Evolutionary conservation across 2,113 vertebrate species (phyloP).

Genomic region (Etheostoma spectabile): DNA sequence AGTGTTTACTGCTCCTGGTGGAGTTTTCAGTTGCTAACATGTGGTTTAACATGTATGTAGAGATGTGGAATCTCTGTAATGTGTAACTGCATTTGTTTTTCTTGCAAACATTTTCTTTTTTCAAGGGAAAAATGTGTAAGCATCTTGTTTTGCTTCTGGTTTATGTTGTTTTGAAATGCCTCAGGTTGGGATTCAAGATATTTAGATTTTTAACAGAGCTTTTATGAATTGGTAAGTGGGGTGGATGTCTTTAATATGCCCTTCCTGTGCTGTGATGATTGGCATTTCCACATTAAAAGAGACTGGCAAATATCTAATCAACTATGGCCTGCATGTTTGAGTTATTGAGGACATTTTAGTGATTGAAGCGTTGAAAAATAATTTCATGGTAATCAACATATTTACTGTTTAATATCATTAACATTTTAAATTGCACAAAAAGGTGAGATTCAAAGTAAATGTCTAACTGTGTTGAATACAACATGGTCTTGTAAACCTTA

Average conservation of each 20-base stretch:
- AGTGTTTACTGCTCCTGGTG: slow-evolving; percentile 38
- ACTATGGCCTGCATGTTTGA: background rate
- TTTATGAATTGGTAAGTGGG: slow-evolving; percentile 37
- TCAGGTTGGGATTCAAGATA: slow-evolving; percentile 42
- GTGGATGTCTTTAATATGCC: slow-evolving; percentile 30
- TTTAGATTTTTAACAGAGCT: slow-evolving; percentile 42
- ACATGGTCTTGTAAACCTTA: background rate
- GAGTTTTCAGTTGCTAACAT: slow-evolving; percentile 56
- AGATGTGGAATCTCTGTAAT: slow-evolving; percentile 69
- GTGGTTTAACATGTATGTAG: slow-evolving; percentile 66
- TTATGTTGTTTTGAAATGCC: slow-evolving; percentile 39
- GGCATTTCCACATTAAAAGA: slow-evolving; percentile 66
- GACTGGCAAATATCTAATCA: slow-evolving; percentile 17
- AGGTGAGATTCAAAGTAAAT: background rate
- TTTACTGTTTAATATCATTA: background rate
- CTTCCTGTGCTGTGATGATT: slow-evolving; percentile 65
- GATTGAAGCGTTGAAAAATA: background rate
- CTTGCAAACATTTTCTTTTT: slow-evolving; percentile 39
- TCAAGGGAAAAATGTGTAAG: slow-evolving; percentile 22
- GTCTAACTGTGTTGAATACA: background rate
- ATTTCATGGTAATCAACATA: background rate
- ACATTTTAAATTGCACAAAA: background rate
- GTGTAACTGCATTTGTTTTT: slow-evolving; percentile 28
- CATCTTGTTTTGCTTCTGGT: slow-evolving; percentile 38
- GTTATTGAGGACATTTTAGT: slow-evolving; percentile 1